Evolutionary conservation across 2,113 vertebrate species (phyloP).

Genomic region (Accipiter virgatus): DNA sequence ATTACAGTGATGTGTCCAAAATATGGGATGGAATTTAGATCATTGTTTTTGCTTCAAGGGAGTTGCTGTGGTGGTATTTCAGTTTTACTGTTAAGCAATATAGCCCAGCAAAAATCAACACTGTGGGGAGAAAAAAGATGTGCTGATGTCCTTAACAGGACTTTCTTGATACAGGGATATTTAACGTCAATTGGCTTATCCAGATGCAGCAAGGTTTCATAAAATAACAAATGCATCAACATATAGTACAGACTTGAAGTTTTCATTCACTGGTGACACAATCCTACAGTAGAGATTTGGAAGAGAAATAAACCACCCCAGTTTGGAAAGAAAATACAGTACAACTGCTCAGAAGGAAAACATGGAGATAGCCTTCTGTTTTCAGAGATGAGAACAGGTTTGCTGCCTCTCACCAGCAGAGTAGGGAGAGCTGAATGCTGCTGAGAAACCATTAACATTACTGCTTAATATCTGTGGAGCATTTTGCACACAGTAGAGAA

Average conservation of each 20-base stretch:
- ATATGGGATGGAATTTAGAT: not conserved
- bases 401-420: not conserved
- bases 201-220: not conserved
- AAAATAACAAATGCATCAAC: not conserved
- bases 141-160: not conserved
- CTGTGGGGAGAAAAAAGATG: not conserved
- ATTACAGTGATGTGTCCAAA: not conserved
- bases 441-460: not conserved
- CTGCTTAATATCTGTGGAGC: not conserved
- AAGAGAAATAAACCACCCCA: not conserved
- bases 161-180: not conserved
- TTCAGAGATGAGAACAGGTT: not conserved
- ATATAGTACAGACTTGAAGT: not conserved
- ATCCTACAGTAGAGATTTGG: not conserved
- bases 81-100: not conserved
- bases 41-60: not conserved
- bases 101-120: not conserved
- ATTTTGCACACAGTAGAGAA: not conserved
- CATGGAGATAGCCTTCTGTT: not conserved
- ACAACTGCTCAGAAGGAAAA: not conserved
- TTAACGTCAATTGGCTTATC: not conserved
- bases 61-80: not conserved
- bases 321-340: not conserved
- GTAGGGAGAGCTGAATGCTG: not conserved
- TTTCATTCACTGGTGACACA: not conserved